Base-by-base conservation (phyloP, 2,797 vertebrate species). In the Nyctalus aviator region DNA sequence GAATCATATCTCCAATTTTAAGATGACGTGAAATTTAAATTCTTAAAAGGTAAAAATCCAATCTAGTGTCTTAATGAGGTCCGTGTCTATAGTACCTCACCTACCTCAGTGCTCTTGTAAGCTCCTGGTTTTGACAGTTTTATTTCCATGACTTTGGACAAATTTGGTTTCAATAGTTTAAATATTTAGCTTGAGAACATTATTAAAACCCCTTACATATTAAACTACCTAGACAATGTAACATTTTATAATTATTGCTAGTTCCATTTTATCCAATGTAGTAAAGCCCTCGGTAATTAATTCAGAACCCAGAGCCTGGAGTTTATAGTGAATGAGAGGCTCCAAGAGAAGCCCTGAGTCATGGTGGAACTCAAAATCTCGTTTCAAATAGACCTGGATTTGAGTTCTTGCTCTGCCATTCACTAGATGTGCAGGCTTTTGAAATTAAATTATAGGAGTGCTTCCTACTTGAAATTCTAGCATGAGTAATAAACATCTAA, bases 381-480 rank as follows among this genome's bases (percentile, higher is more conserved):
- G 0, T 91, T 90, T 94, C 77, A 66, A 35, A 32, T 41, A 94
- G 62, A 75, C 66, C 41, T 59, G 46, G 6, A 46, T 72, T 82
- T 88, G 23, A 77, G 50, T 82, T 77, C 79, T 73, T 85, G 20
- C 64, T 84, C 32, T 84, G 18, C 69, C 73, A 2, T 87, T 90
- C 71, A 64, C 59, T 89, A 89, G 66, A 59, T 87, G 0, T 62
- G 3, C 4, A 41, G 77, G 20, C 21, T 53, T 93, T 91, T 50
- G 25, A 88, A 41, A 76, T 72, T 81, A 94, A 89, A 76, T 78
- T 46, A 21, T 84, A 3, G 35, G 69, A 78, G 8, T 82, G 76
- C 32, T 89, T 93, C 64, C 21, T 85, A 55, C 37, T 69, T 79
- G 32, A 41, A 92, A 77, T 93, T 93, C 78, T 94, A 83, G 18